Percentiles rank a stretch among this genome's conserved stretches.
These are phyloP conservation scores for Rhodophaea formosa DNA, from an alignment of 2,888 invertebrate genomes.

Conservation along the genomic window DNA sequence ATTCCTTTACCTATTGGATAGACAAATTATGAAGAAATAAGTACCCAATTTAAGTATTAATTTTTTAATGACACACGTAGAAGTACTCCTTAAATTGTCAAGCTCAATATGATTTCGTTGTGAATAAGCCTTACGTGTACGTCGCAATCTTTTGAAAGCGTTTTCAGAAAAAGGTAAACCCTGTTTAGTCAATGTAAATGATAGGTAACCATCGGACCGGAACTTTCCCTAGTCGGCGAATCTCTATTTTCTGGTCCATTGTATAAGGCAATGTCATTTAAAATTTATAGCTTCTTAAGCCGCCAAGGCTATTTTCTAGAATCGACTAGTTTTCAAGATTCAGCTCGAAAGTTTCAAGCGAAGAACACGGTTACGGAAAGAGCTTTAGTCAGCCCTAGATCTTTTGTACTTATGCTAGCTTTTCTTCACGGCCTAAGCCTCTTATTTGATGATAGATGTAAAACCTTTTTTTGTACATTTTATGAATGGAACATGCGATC, in stretches of 20 bases:
- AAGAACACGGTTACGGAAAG: conserved; percentile 6
- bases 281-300: conserved; percentile 26
- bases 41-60: too few relatives aligned
- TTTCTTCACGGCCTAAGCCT: neutral
- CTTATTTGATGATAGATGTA: neutral
- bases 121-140: neutral
- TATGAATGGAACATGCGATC: too few relatives aligned
- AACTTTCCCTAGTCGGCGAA: conserved; percentile 50
- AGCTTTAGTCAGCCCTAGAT: neutral
- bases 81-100: too few relatives aligned
- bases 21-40: too few relatives aligned
- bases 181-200: neutral
- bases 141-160: neutral
- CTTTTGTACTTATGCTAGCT: neutral
- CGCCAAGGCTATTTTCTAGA: conserved; percentile 17
- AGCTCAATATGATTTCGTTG: neutral
- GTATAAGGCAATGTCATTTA: conserved; percentile 44
- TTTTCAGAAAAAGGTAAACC: neutral
- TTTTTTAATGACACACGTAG: too few relatives aligned
- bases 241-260: conserved; percentile 51
- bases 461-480: too few relatives aligned
- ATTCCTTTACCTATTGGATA: too few relatives aligned
- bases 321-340: conserved; percentile 17
- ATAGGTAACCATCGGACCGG: conserved; percentile 40
- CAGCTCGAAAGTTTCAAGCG: conserved; percentile 19